Evolutionary conservation across 2,888 invertebrate species (phyloP).

Genomic region (Stenichneumon culpator): DNA sequence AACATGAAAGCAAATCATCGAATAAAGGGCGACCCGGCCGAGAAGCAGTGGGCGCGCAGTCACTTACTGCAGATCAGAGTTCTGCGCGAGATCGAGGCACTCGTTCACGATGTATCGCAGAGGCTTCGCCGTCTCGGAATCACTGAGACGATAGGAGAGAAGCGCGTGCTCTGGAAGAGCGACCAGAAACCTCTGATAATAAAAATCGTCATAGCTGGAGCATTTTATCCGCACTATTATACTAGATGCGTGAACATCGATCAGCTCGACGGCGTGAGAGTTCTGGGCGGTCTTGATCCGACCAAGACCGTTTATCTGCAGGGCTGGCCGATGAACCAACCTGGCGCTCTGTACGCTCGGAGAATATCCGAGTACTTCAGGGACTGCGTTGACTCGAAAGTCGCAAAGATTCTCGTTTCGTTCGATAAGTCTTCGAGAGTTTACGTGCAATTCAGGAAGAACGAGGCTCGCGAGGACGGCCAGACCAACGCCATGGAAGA

Average conservation of each 20-base stretch:
- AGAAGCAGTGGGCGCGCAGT: conserved; percentile 89
- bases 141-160: conserved; percentile 85
- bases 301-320: conserved; percentile 90
- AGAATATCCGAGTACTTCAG: conserved; percentile 88
- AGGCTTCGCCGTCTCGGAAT: conserved; percentile 89
- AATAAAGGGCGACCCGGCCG: conserved; percentile 86
- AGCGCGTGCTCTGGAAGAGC: conserved; percentile 85
- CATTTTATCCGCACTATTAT: conserved; percentile 98
- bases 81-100: conserved; percentile 90
- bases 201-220: conserved; percentile 92
- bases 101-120: conserved; percentile 90
- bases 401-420: conserved; percentile 77
- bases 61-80: conserved; percentile 91
- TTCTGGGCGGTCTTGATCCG: conserved; percentile 91
- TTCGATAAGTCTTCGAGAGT: conserved; percentile 88
- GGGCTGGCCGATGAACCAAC: conserved; percentile 87
- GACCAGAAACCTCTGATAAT: conserved; percentile 88
- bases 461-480: conserved; percentile 73
- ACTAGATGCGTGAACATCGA: conserved; percentile 86
- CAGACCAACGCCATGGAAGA: conserved; percentile 78
- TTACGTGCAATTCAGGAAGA: conserved; percentile 89
- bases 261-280: conserved; percentile 89
- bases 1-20: conserved; percentile 87
- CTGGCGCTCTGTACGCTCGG: conserved; percentile 89
- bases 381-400: conserved; percentile 78